Evolutionary conservation across 2,888 invertebrate species (phyloP), one percentile per base, ranked within the genome.

Genomic region (Lasius platythorax): DNA sequence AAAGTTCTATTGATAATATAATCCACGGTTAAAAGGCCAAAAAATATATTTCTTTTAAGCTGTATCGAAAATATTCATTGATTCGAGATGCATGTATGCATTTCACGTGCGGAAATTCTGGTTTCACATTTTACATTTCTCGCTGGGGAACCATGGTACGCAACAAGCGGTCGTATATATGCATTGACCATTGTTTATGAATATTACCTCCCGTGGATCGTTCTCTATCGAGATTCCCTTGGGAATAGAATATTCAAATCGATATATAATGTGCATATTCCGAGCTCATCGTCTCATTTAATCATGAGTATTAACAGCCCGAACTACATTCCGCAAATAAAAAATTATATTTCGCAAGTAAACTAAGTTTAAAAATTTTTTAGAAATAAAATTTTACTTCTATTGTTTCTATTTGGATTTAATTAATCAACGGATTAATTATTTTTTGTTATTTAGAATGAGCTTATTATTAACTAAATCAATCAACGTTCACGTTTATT

Each of bases 181-280:
- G 46, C 43, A 74, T 56, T 23, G 56, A 53, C 3, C 63, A 74
- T 82, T 83, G 82, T 84, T 82, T 84, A 74, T 82, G 63, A 53
- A 64, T 70, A 70, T 76, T 76, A 85, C 33, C 33, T 74, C 8
- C 72, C 18, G 15, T 4, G 30, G n/a, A 76, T 40, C 40, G 68
- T 67, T 50, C n/a, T 6, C 50, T 78, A 56, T 76, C 53, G 56
- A 67, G 56, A 23, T 75, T 58, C 74, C 12, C 46, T 23, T 9
- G 40, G 40, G 82, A 82, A 37, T 43, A 6, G 37, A 23, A 66
- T 53, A 75, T 73, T 33, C 18, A 28, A 64, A 68, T 78, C 28
- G 37, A 53, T 46, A 18, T 28, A 6, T 67, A 53, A 73, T 53
- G 37, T 11, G 37, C 18, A 75, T 30, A 56, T 56, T 37, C n/a